phyloP scores from a whole-genome alignment of 2,797 vertebrate species.

The Gallirallus australis region DNA sequence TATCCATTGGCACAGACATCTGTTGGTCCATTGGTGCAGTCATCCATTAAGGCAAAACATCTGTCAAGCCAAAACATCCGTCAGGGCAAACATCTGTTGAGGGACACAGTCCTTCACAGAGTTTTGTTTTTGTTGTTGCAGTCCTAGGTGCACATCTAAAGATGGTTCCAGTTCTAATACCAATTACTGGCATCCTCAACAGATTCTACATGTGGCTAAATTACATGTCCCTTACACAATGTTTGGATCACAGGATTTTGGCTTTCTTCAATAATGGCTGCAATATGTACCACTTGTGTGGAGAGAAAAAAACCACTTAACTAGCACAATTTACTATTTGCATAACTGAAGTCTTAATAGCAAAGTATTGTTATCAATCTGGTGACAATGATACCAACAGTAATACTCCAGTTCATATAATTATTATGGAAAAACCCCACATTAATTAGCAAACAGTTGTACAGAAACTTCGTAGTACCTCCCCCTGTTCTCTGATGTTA shows the following conservation, averaged over 20 bases:
- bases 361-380: background rate
- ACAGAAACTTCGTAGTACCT: background rate
- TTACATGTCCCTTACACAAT: background rate
- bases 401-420: background rate
- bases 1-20: no score
- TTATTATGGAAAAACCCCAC: background rate
- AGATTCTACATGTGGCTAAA: background rate
- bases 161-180: background rate
- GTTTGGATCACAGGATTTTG: background rate
- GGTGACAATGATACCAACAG: background rate
- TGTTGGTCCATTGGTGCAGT: no score
- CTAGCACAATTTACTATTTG: background rate
- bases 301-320: background rate
- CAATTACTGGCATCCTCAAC: background rate
- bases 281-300: background rate
- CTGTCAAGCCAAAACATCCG: no score
- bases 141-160: background rate
- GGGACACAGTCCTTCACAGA: no score
- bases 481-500: background rate
- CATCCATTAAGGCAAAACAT: no score
- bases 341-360: background rate
- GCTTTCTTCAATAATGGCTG: background rate
- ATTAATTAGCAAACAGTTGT: background rate
- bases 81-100: no score
- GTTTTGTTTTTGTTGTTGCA: background rate